Evolutionary conservation across 2,113 vertebrate species (phyloP).

Genomic region (Hemicordylus capensis): DNA sequence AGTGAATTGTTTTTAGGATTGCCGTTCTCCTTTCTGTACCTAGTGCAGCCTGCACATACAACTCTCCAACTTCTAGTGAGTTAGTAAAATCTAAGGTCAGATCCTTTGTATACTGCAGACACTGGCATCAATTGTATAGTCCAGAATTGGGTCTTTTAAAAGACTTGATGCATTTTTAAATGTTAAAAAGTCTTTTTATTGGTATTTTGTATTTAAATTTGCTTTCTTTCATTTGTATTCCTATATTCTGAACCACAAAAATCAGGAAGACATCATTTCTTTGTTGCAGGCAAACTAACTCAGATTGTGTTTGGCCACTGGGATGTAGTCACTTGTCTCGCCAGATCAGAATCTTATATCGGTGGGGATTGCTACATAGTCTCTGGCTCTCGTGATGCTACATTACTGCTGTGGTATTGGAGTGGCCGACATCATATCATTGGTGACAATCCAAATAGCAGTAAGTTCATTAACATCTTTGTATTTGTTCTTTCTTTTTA

Average conservation of each 20-base stretch:
- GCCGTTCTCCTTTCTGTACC: background rate
- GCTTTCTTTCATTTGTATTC: slow-evolving; percentile 2
- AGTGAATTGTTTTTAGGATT: background rate
- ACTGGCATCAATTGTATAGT: background rate
- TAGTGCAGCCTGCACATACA: background rate
- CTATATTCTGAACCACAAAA: background rate
- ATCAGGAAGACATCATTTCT: slow-evolving; percentile 26
- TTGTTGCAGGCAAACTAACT: slow-evolving; percentile 88
- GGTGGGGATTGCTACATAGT: slow-evolving; percentile 98
- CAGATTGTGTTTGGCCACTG: slow-evolving; percentile 99
- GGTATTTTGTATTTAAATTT: background rate
- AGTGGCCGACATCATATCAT: slow-evolving; percentile 97
- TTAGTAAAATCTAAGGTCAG: background rate
- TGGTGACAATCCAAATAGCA: slow-evolving; percentile 96
- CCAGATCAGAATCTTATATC: slow-evolving; percentile 96
- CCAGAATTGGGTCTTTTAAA: background rate
- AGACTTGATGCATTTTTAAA: too few species aligned
- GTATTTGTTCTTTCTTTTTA: background rate
- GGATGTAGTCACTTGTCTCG: slow-evolving; percentile 97
- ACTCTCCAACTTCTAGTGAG: background rate
- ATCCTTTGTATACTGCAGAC: background rate
- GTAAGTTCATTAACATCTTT: slow-evolving; percentile 78
- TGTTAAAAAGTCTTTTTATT: background rate
- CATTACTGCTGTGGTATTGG: slow-evolving; percentile 97
- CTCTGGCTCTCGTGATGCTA: slow-evolving; percentile 95